phyloP scores from a whole-genome alignment of 2,888 invertebrate species.

The Bursaphelenchus okinawaensis region DNA sequence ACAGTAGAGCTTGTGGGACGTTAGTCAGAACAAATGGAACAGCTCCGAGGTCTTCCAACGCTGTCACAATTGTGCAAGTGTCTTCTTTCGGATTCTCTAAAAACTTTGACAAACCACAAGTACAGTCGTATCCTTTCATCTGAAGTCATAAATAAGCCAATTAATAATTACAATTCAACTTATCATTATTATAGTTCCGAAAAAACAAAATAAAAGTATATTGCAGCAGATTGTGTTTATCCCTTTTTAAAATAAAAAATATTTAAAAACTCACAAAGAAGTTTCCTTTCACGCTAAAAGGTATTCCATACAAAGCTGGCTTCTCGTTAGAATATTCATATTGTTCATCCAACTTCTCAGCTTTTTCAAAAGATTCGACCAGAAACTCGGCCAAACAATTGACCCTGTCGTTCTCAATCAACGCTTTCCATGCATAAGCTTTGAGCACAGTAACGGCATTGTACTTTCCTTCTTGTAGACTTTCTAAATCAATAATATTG shows the following conservation, averaged over 20 bases:
- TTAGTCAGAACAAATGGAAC: constrained; percentile 62
- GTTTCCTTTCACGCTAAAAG: constrained; percentile 56
- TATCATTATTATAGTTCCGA: background rate
- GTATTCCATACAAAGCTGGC: constrained; percentile 51
- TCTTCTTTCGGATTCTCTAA: constrained; percentile 49
- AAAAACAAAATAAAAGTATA: background rate
- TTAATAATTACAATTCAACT: background rate
- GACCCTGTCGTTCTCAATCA: constrained; percentile 42
- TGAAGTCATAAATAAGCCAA: constrained; percentile 35
- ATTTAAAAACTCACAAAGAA: constrained; percentile 29
- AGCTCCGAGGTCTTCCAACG: constrained; percentile 59
- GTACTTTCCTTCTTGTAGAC: constrained; percentile 38
- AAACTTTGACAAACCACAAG: constrained; percentile 56
- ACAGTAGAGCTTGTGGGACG: constrained; percentile 58
- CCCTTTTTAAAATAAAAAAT: too few species aligned
- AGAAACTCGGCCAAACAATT: constrained; percentile 52
- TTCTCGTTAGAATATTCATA: constrained; percentile 33
- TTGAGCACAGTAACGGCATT: constrained; percentile 41
- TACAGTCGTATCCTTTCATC: constrained; percentile 57
- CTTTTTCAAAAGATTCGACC: constrained; percentile 37
- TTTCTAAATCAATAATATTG: constrained; percentile 36
- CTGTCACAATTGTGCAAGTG: constrained; percentile 43
- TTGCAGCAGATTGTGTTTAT: too few species aligned
- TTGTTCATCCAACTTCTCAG: constrained; percentile 35
- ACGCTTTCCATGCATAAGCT: constrained; percentile 45